A percentile compares a stretch with the other conserved stretches of the same genome.
These are phyloP conservation scores for Prolemur simus DNA, from an alignment of 2,113 vertebrate species.

Conservation along the genomic window DNA sequence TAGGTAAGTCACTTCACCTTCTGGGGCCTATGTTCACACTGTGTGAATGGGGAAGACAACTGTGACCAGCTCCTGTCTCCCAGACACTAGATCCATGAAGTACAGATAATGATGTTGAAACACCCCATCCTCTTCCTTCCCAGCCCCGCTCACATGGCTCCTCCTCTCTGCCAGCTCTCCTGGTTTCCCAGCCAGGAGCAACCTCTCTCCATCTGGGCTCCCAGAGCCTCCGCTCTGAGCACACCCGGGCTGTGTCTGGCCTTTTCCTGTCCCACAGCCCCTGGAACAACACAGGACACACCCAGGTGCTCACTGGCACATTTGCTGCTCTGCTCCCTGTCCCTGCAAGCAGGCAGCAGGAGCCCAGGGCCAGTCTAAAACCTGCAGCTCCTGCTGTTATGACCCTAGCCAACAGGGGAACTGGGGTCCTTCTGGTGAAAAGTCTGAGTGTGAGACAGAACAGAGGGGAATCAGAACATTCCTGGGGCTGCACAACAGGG, in stretches of 20 bases:
- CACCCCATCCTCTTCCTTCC: background rate
- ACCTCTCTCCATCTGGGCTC: background rate
- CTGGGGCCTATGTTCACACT: background rate
- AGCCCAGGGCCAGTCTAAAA: background rate
- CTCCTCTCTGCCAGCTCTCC: background rate
- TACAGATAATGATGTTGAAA: background rate
- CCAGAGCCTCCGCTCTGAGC: background rate
- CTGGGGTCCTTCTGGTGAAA: background rate
- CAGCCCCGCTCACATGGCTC: too few species aligned
- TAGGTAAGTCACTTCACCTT: background rate
- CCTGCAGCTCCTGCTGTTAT: background rate
- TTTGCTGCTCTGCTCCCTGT: background rate
- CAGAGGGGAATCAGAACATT: background rate
- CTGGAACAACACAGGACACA: background rate
- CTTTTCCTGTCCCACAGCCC: background rate
- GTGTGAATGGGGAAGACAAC: background rate
- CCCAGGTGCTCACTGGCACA: rapidly evolving
- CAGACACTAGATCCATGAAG: background rate
- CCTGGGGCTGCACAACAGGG: background rate
- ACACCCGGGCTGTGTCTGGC: background rate
- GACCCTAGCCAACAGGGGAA: background rate
- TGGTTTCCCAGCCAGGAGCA: background rate
- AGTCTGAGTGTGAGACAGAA: background rate
- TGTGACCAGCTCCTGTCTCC: background rate
- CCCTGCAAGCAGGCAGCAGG: background rate